These are phyloP conservation scores for Phenganax stokvisi DNA, from an alignment of 92 coral and sea anemone species.

Conservation along the genomic window DNA sequence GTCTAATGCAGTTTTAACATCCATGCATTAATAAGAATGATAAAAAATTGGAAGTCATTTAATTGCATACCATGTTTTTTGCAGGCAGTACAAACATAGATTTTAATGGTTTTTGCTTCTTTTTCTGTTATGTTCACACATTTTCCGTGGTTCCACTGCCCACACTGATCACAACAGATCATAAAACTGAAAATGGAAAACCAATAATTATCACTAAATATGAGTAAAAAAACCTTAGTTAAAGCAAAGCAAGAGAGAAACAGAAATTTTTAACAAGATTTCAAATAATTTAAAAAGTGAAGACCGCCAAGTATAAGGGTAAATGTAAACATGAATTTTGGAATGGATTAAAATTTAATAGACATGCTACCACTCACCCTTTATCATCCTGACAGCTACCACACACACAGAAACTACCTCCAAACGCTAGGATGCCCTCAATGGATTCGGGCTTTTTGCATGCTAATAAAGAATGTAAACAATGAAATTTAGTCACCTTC, in stretches of 20 bases:
- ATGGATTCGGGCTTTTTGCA: background rate
- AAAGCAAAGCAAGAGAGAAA: background rate
- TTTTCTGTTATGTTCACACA: background rate
- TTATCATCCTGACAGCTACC: background rate
- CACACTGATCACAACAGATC: conserved; percentile 30
- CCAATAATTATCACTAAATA: no score
- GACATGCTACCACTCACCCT: conserved; percentile 4
- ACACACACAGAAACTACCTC: conserved; percentile 15
- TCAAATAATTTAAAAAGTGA: background rate
- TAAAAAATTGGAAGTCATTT: background rate
- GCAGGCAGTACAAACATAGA: background rate
- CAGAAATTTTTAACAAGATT: background rate
- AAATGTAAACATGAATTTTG: no score
- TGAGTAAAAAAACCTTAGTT: background rate
- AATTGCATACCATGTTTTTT: background rate
- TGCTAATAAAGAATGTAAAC: background rate
- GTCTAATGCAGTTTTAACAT: background rate
- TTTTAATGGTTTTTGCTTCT: conserved; percentile 11
- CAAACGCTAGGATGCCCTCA: background rate
- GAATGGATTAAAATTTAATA: no score
- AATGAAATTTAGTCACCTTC: no score
- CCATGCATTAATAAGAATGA: background rate
- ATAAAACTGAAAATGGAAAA: background rate
- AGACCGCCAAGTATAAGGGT: no score
- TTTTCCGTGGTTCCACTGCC: conserved; percentile 15